phyloP scores from a whole-genome alignment of 2,888 invertebrate species.

The Rhingia rostrata region DNA sequence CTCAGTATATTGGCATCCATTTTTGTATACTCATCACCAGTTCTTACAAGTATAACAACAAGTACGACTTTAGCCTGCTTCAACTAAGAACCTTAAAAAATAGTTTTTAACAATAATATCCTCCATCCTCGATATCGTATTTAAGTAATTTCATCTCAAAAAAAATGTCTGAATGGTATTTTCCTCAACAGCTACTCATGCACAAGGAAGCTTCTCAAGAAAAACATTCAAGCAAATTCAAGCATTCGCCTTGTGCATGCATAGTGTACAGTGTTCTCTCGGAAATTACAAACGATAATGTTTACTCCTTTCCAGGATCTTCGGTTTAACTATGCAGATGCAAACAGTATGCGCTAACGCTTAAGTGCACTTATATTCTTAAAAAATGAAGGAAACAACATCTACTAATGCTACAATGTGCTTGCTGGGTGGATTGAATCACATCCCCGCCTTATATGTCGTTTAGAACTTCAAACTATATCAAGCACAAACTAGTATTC shows the following conservation, averaged over 20 bases:
- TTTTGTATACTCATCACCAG: too few species aligned
- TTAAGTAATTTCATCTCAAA: not conserved
- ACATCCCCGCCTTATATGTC: too few species aligned
- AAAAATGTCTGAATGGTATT: not conserved
- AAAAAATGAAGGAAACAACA: not conserved
- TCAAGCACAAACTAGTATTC: too few species aligned
- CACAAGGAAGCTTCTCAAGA: not conserved
- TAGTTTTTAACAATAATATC: too few species aligned
- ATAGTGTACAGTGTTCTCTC: not conserved
- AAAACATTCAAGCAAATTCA: slow-evolving; percentile 2
- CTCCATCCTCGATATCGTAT: too few species aligned
- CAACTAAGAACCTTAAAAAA: too few species aligned
- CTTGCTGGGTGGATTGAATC: too few species aligned
- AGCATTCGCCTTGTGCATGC: not conserved
- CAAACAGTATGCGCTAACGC: not conserved
- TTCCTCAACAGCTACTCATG: not conserved
- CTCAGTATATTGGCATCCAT: too few species aligned
- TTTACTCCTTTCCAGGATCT: not conserved
- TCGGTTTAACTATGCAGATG: not conserved
- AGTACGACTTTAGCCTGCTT: too few species aligned
- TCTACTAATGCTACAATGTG: too few species aligned
- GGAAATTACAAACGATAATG: not conserved
- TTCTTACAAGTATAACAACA: too few species aligned
- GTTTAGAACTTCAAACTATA: too few species aligned
- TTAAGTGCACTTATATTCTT: not conserved